Conservation (phyloP, 2,113 vertebrate genomes). For the Macquaria australasica region DNA sequence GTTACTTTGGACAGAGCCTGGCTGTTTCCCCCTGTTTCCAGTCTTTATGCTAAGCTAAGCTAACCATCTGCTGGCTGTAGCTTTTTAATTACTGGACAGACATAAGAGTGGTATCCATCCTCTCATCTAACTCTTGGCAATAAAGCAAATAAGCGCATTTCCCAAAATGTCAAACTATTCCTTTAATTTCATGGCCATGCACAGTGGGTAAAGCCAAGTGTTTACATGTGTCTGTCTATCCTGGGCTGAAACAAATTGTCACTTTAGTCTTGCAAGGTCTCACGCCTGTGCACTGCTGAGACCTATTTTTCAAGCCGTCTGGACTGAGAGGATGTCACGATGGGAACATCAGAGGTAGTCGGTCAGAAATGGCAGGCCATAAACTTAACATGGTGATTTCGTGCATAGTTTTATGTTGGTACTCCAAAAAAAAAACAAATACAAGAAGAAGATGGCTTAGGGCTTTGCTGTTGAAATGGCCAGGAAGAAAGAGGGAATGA, state of each 20-base stretch:
- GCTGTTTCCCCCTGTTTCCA: background rate
- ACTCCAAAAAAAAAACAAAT: slow-evolving; percentile 53
- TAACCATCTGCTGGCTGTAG: background rate
- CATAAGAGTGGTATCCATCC: background rate
- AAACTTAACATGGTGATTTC: slow-evolving; percentile 60
- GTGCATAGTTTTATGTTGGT: slow-evolving; percentile 52
- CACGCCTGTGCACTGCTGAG: slow-evolving; percentile 4
- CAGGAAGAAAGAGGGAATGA: slow-evolving; percentile 7
- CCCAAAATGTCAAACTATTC: slow-evolving; percentile 12
- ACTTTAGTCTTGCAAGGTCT: slow-evolving; percentile 37
- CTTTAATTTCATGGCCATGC: slow-evolving; percentile 7
- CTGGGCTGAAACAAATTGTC: slow-evolving; percentile 39
- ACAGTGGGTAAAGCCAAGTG: background rate
- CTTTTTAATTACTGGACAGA: background rate
- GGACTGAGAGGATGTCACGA: slow-evolving; percentile 49
- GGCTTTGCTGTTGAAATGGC: slow-evolving; percentile 51
- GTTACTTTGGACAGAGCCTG: background rate
- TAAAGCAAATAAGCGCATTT: background rate
- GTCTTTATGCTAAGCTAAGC: background rate
- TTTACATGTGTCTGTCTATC: background rate
- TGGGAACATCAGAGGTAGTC: slow-evolving; percentile 54
- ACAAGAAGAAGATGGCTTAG: slow-evolving; percentile 14
- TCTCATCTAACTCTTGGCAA: background rate
- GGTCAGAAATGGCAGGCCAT: slow-evolving; percentile 66
- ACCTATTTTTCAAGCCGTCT: slow-evolving; percentile 10